A percentile compares a stretch with the other conserved stretches of the same genome.
phyloP scores from a whole-genome alignment of 2,113 vertebrate species.

The Chaenocephalus aceratus region DNA sequence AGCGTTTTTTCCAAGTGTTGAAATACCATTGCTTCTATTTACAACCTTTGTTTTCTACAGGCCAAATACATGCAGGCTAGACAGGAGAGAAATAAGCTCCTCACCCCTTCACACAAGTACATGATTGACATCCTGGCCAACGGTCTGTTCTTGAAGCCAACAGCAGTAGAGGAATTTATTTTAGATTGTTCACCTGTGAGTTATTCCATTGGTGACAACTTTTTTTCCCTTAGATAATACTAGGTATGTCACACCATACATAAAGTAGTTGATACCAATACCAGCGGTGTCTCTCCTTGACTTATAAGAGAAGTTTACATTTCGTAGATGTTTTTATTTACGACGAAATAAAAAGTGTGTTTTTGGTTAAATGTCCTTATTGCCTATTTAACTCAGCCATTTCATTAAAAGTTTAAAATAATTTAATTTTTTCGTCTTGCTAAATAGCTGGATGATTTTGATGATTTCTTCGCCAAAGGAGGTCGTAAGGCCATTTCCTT shows the following conservation, averaged over 20 bases:
- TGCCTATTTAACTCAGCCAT: not conserved
- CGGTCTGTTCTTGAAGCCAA: constrained; percentile 75
- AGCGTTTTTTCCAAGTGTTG: not conserved
- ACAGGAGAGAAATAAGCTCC: constrained; percentile 78
- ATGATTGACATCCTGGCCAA: constrained; percentile 85
- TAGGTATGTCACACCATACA: no score
- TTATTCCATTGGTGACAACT: constrained; percentile 33
- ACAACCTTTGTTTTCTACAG: constrained; percentile 66
- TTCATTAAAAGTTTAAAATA: not conserved
- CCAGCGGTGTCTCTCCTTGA: no score
- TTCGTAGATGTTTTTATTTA: no score
- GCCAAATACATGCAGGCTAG: constrained; percentile 81
- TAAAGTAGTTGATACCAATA: no score
- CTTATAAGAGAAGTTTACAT: no score
- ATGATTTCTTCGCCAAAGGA: constrained; percentile 83
- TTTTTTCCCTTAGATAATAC: no score
- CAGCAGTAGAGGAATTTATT: constrained; percentile 85
- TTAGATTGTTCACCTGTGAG: constrained; percentile 87
- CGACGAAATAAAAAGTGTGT: not conserved
- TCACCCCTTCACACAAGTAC: constrained; percentile 83
- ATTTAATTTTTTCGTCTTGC: constrained; percentile 24
- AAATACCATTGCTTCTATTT: not conserved
- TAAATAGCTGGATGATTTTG: constrained; percentile 84
- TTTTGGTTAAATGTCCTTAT: not conserved
- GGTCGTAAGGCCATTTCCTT: constrained; percentile 85